Evolutionary conservation across 2,113 vertebrate species (phyloP).

Genomic region (Lichenostomus cassidix): DNA sequence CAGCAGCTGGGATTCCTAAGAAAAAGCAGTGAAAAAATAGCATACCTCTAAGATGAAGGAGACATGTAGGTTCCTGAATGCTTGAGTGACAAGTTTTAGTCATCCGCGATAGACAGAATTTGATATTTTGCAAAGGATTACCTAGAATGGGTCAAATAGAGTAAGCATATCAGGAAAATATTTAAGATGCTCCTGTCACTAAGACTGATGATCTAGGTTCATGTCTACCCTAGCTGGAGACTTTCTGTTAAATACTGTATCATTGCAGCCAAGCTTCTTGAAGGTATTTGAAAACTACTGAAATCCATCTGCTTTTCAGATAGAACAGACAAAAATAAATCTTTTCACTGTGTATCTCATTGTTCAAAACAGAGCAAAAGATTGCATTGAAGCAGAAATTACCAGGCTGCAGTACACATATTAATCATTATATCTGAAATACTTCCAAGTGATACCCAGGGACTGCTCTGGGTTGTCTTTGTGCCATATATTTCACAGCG

Average conservation of each 20-base stretch:
- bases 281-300: background rate
- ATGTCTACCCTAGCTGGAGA: background rate
- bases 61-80: conserved; percentile 45
- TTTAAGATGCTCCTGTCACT: background rate
- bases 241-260: background rate
- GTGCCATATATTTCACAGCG: background rate
- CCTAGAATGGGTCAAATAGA: conserved; percentile 13
- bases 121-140: conserved; percentile 30
- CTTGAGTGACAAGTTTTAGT: conserved; percentile 32
- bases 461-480: background rate
- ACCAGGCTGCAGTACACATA: background rate
- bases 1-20: conserved; percentile 61
- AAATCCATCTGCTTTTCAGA: background rate
- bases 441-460: background rate
- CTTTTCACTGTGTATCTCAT: background rate
- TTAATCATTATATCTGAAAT: background rate
- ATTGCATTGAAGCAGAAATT: background rate
- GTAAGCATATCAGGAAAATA: conserved; percentile 28
- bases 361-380: background rate
- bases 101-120: background rate
- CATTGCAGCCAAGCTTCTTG: background rate
- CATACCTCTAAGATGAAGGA: conserved; percentile 22
- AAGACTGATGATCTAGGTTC: background rate
- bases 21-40: conserved; percentile 51
- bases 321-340: background rate